phyloP scores from a whole-genome alignment of 1,140 invertebrate genomes.

The Cyphomyrmex costatus region DNA sequence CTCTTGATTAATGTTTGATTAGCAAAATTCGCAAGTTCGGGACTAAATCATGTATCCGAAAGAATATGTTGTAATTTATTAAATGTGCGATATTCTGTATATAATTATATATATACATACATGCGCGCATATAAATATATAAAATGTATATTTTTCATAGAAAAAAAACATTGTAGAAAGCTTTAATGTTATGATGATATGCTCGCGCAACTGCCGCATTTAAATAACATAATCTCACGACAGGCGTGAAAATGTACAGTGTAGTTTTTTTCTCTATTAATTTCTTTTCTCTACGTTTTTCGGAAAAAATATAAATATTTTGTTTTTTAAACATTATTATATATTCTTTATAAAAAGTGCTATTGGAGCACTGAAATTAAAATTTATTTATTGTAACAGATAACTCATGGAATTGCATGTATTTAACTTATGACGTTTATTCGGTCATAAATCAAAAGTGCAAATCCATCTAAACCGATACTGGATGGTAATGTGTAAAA shows the following conservation, averaged over 20 bases:
- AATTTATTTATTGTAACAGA: slow-evolving; percentile 26
- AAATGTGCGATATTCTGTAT: slow-evolving; percentile 13
- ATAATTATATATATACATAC: slow-evolving; percentile 19
- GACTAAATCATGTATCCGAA: background rate
- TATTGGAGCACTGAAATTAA: background rate
- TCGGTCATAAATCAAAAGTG: too few species aligned
- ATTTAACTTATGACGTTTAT: background rate
- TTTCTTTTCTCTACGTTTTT: background rate
- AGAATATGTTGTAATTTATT: slow-evolving; percentile 25
- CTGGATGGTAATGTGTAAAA: too few species aligned
- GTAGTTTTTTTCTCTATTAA: background rate
- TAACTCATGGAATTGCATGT: slow-evolving; percentile 13
- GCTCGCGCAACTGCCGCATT: slow-evolving; percentile 6
- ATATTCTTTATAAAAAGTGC: slow-evolving; percentile 12
- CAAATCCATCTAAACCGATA: too few species aligned
- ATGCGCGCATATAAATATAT: background rate
- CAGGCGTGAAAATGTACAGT: background rate
- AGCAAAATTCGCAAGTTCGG: background rate
- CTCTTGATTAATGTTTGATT: background rate
- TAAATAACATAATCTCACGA: slow-evolving; percentile 6
- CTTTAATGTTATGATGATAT: background rate
- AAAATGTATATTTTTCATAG: slow-evolving; percentile 23
- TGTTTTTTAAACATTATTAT: background rate
- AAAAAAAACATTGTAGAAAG: slow-evolving; percentile 2
- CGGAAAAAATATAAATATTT: background rate